A percentile compares a stretch with the other conserved stretches of the same genome.
Conservation (phyloP, 2,888 invertebrate genomes). For the Trissolcus japonicus region DNA sequence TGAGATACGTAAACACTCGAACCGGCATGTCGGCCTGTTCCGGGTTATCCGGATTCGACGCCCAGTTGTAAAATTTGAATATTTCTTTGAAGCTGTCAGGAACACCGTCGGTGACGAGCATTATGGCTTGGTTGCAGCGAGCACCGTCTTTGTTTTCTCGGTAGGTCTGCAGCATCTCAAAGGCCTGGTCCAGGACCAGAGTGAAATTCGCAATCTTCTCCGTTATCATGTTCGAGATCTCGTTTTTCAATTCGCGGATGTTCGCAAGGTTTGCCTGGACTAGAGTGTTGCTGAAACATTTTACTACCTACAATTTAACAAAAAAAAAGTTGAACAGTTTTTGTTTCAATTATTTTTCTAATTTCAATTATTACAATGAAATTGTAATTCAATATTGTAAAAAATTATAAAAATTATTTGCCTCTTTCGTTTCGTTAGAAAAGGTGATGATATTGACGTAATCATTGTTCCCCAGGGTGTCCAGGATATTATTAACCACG, state of each 20-base stretch:
- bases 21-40: conserved; percentile 83
- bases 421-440: conserved; percentile 86
- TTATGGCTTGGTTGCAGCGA: conserved; percentile 93
- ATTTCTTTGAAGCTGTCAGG: conserved; percentile 95
- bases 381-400: no score
- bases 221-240: conserved; percentile 87
- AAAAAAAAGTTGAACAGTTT: no score
- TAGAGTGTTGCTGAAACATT: conserved; percentile 91
- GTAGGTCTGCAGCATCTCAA: conserved; percentile 86
- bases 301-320: conserved; percentile 78
- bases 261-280: conserved; percentile 94
- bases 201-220: conserved; percentile 96
- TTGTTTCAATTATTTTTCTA: no score
- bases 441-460: conserved; percentile 98
- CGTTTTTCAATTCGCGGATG: conserved; percentile 87
- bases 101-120: conserved; percentile 99
- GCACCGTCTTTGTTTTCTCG: conserved; percentile 82
- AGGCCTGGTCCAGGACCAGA: conserved; percentile 90
- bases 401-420: neutral
- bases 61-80: conserved; percentile 94
- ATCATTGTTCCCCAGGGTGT: conserved; percentile 97
- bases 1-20: conserved; percentile 97
- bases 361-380: no score
- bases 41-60: conserved; percentile 79
- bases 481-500: conserved; percentile 91